phyloP scores from a whole-genome alignment of 2,888 invertebrate species.

The Pecten maximus region DNA sequence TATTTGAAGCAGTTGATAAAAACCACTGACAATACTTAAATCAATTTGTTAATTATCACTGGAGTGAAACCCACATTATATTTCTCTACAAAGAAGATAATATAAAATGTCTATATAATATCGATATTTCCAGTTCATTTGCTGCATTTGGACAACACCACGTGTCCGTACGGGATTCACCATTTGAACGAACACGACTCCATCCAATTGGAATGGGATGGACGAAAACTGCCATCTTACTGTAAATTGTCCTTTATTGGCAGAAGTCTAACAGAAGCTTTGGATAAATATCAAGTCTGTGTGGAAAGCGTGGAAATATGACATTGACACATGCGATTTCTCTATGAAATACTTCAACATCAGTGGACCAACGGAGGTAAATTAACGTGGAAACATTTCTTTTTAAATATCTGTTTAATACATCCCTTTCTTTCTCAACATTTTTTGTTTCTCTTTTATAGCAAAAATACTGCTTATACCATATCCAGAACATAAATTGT shows the following conservation, averaged over 20 bases:
- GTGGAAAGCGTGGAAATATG: not conserved
- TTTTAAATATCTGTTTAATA: no score
- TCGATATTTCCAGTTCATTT: not conserved
- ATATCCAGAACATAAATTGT: no score
- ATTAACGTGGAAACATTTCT: not conserved
- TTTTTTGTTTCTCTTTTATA: no score
- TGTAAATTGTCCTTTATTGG: not conserved
- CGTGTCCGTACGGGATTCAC: not conserved
- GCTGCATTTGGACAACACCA: not conserved
- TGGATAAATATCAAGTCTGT: not conserved
- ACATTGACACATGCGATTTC: not conserved
- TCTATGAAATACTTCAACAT: not conserved
- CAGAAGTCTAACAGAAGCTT: not conserved
- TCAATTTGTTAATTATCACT: no score
- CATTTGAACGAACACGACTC: not conserved
- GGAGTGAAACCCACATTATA: no score
- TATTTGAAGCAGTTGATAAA: no score
- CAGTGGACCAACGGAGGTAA: not conserved
- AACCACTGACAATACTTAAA: no score
- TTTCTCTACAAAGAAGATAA: no score
- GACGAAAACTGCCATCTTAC: not conserved
- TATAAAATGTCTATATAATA: no score
- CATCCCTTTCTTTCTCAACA: no score
- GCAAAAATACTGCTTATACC: no score
- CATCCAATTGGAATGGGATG: not conserved